Evolutionary conservation across 2,113 vertebrate genomes (phyloP).

Genomic region (Procavia capensis): DNA sequence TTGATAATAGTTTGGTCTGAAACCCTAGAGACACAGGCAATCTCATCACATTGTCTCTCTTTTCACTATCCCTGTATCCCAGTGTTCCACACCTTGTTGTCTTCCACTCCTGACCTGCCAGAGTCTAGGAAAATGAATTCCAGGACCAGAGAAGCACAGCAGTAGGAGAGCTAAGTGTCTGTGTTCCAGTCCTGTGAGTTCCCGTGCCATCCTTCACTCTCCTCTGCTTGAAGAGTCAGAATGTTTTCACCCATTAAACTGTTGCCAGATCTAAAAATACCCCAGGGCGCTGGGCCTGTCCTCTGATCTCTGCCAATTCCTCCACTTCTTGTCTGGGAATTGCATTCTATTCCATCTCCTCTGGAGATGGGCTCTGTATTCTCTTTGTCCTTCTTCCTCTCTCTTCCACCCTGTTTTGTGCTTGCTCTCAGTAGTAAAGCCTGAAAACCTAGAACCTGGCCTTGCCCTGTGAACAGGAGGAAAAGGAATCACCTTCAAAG

Average conservation of each 20-base stretch:
- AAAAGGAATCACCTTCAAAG: too few species aligned
- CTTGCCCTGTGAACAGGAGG: neutral
- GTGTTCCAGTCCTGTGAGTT: neutral
- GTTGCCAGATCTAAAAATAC: neutral
- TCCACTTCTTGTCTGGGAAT: neutral
- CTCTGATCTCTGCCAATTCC: neutral
- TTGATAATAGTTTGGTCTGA: slow-evolving; percentile 82
- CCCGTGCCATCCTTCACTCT: neutral
- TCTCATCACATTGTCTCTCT: neutral
- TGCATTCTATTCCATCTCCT: neutral
- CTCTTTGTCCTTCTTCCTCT: neutral
- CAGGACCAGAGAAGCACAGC: neutral
- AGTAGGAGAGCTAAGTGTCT: neutral
- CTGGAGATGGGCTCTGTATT: neutral
- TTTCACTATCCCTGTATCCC: neutral
- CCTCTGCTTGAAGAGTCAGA: neutral
- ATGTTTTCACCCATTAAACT: neutral
- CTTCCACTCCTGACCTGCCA: neutral
- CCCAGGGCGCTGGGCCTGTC: neutral
- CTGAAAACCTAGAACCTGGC: neutral
- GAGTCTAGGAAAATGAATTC: slow-evolving; percentile 3
- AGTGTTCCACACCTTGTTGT: neutral
- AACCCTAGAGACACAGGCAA: slow-evolving; percentile 63
- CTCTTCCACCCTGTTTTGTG: neutral
- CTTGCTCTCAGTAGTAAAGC: neutral